Conservation (phyloP, 2,797 vertebrate species). For the Epinephelus coioides region DNA sequence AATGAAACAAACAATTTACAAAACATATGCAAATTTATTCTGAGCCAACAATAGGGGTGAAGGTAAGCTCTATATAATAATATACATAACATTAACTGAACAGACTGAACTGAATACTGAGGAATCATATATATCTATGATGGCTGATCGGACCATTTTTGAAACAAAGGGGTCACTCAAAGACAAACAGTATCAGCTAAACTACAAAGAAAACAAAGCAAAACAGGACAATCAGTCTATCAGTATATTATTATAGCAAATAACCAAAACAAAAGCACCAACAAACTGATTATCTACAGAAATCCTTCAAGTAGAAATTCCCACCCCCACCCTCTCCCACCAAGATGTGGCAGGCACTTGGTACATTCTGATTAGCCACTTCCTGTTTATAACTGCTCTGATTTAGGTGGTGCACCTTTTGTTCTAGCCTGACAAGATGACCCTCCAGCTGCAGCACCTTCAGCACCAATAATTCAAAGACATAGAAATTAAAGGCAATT, state of each 20-base stretch:
- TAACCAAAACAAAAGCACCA: not conserved
- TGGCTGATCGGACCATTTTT: no score
- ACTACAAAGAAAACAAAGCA: not conserved
- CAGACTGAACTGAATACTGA: not conserved
- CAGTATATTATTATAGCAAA: not conserved
- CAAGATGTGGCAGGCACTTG: not conserved
- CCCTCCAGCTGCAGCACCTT: not conserved
- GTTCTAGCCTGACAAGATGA: not conserved
- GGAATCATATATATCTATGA: not conserved
- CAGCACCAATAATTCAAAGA: not conserved
- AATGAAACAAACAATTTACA: not conserved
- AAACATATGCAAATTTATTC: not conserved
- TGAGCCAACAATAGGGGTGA: not conserved
- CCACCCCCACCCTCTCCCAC: not conserved
- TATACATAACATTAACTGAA: not conserved
- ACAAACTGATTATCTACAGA: not conserved
- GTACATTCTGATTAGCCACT: not conserved
- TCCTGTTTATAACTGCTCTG: not conserved
- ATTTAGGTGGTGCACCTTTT: not conserved
- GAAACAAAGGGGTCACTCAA: not conserved
- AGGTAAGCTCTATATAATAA: no score
- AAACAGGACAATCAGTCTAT: not conserved
- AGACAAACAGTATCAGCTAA: not conserved
- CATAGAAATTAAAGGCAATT: not conserved
- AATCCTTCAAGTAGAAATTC: not conserved